Conservation (phyloP, 2,888 invertebrate species). For the Meiosimyza decipiens region DNA sequence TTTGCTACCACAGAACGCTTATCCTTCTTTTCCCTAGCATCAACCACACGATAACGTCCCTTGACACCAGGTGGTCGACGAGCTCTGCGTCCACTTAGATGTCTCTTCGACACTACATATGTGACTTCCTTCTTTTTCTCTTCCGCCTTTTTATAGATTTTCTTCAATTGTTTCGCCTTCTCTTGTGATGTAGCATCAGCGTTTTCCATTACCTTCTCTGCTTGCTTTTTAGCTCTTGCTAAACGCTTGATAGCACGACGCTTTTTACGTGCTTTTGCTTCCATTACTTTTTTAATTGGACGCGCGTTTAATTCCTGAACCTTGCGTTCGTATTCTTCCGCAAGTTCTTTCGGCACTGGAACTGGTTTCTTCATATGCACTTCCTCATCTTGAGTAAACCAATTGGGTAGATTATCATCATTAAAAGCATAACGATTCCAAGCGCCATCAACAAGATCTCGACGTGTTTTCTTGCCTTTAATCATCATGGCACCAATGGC, state of each 20-base stretch:
- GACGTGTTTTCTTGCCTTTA: conserved; percentile 88
- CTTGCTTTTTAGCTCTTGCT: conserved; percentile 95
- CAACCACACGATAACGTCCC: conserved; percentile 94
- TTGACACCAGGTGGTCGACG: conserved; percentile 87
- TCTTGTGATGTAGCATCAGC: conserved; percentile 91
- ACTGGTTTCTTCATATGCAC: conserved; percentile 86
- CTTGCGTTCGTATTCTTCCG: conserved; percentile 86
- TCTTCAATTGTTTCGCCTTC: conserved; percentile 91
- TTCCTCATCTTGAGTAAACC: conserved; percentile 95
- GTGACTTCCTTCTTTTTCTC: conserved; percentile 90
- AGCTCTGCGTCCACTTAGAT: conserved; percentile 79
- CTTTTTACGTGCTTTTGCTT: conserved; percentile 98
- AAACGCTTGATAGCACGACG: conserved; percentile 85
- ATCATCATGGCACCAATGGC: conserved; percentile 93
- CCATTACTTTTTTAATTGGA: conserved; percentile 97
- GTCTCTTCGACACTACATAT: conserved; percentile 94
- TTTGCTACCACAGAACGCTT: conserved; percentile 71
- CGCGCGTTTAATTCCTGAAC: conserved; percentile 89
- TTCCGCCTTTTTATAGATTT: conserved; percentile 90
- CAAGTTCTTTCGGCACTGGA: conserved; percentile 86
- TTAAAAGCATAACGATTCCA: conserved; percentile 96
- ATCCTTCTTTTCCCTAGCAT: conserved; percentile 96
- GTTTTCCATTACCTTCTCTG: conserved; percentile 92
- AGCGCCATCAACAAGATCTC: conserved; percentile 89
- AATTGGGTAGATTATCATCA: conserved; percentile 91